Evolutionary conservation across 1,140 invertebrate genomes (phyloP).

Genomic region (Micrasema longulum): DNA sequence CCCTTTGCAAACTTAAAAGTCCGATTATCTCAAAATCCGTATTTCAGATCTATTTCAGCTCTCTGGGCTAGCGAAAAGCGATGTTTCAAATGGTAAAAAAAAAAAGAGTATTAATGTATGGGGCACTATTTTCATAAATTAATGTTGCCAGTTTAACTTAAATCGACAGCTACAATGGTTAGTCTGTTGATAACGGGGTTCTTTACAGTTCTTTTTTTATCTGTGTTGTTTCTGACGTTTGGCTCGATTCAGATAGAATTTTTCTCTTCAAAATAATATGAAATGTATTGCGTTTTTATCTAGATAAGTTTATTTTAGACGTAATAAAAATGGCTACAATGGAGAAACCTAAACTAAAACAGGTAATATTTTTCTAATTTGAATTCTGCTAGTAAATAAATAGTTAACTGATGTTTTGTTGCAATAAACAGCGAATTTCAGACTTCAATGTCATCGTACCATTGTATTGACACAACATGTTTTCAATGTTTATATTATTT

Average conservation of each 20-base stretch:
- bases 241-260: no score
- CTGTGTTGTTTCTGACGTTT: constrained; percentile 24
- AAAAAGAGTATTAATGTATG: no score
- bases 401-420: no score
- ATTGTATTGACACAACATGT: constrained; percentile 8
- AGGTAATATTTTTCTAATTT: constrained; percentile 22
- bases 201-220: background rate
- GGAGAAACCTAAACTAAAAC: constrained; percentile 40
- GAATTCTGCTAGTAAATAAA: background rate
- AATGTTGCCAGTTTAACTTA: no score
- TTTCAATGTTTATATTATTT: background rate
- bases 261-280: background rate
- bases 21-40: no score
- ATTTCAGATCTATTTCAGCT: no score
- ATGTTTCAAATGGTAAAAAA: no score
- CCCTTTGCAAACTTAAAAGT: no score
- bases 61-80: no score
- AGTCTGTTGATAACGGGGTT: no score
- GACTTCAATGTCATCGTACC: constrained; percentile 13
- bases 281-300: constrained; percentile 34
- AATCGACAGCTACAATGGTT: no score
- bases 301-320: constrained; percentile 4
- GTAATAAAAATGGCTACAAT: constrained; percentile 38
- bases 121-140: no score
- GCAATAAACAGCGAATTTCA: background rate